Evolutionary conservation across 2,888 invertebrate species (phyloP).

Genomic region (Drosophila phalerata): DNA sequence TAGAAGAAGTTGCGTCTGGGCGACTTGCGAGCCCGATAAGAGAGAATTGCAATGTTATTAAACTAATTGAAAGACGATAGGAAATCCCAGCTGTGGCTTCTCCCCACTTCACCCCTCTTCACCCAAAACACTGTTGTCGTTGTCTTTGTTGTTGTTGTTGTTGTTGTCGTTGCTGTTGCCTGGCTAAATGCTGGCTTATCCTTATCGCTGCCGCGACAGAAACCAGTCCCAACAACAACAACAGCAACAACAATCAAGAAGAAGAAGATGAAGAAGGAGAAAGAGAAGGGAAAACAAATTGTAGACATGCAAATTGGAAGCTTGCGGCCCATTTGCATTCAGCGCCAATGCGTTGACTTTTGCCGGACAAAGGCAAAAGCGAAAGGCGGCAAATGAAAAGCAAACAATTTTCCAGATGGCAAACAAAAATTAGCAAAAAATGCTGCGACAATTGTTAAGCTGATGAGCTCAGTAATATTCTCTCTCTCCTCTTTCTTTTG

Average conservation of each 20-base stretch:
- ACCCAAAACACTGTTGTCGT: too few relatives aligned
- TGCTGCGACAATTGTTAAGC: slow-evolving; percentile 51
- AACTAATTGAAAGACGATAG: slow-evolving; percentile 81
- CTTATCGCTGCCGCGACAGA: slow-evolving; percentile 58
- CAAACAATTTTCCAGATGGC: slow-evolving; percentile 62
- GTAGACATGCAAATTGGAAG: slow-evolving; percentile 73
- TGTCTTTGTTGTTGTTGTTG: too few relatives aligned
- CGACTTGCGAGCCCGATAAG: slow-evolving; percentile 61
- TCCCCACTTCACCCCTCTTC: too few relatives aligned
- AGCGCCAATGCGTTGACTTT: slow-evolving; percentile 75
- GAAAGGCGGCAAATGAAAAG: slow-evolving; percentile 64
- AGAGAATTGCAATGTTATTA: slow-evolving; percentile 68
- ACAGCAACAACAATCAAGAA: slow-evolving; percentile 36
- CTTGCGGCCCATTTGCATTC: slow-evolving; percentile 73
- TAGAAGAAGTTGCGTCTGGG: slow-evolving; percentile 25
- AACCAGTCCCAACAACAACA: slow-evolving; percentile 31
- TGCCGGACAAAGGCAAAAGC: slow-evolving; percentile 48
- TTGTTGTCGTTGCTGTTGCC: background rate
- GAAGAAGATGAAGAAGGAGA: slow-evolving; percentile 23
- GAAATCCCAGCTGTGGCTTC: slow-evolving; percentile 29
- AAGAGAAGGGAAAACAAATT: slow-evolving; percentile 22
- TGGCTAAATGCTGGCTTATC: slow-evolving; percentile 46
- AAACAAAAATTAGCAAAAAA: slow-evolving; percentile 50
- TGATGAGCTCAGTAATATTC: slow-evolving; percentile 19
- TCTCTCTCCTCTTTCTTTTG: background rate